These are phyloP conservation scores for Monopis laevigella DNA, from an alignment of 2,888 invertebrate species.

Conservation along the genomic window DNA sequence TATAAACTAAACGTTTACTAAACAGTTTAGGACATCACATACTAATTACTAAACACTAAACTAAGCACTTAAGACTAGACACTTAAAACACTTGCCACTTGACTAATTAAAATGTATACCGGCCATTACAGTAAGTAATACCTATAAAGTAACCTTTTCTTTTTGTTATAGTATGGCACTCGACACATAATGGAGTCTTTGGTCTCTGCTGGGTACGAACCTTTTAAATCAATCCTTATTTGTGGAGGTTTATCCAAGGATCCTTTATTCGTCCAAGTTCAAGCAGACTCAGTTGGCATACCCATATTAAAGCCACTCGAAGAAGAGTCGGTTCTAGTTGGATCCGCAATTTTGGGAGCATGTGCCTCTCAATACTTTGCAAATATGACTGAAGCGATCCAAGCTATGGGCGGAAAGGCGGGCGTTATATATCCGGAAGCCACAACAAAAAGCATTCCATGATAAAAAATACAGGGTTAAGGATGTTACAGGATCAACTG, in stretches of 20 bases:
- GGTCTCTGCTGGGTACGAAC: constrained; percentile 68
- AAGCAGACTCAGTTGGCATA: constrained; percentile 85
- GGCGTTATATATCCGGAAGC: constrained; percentile 70
- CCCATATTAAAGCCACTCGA: constrained; percentile 84
- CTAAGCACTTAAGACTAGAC: too few relatives aligned
- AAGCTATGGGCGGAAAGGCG: constrained; percentile 81
- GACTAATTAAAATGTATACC: too few relatives aligned
- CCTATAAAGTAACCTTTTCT: too few relatives aligned
- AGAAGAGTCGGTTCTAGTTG: constrained; percentile 87
- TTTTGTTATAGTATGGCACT: constrained; percentile 84
- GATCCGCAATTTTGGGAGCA: constrained; percentile 89
- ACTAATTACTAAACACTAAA: too few relatives aligned
- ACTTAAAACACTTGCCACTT: too few relatives aligned
- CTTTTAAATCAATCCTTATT: constrained; percentile 76
- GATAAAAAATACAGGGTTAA: constrained; percentile 81
- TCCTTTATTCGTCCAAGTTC: constrained; percentile 82
- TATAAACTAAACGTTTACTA: too few relatives aligned
- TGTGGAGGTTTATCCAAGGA: constrained; percentile 94
- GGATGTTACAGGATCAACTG: constrained; percentile 83
- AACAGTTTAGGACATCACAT: too few relatives aligned
- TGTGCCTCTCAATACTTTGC: constrained; percentile 78
- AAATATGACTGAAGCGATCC: constrained; percentile 67
- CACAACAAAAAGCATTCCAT: constrained; percentile 74
- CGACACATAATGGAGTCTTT: constrained; percentile 86
- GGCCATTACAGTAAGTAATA: too few relatives aligned